Conservation (phyloP, 1,140 invertebrate species). For the Diabrotica undecimpunctata region DNA sequence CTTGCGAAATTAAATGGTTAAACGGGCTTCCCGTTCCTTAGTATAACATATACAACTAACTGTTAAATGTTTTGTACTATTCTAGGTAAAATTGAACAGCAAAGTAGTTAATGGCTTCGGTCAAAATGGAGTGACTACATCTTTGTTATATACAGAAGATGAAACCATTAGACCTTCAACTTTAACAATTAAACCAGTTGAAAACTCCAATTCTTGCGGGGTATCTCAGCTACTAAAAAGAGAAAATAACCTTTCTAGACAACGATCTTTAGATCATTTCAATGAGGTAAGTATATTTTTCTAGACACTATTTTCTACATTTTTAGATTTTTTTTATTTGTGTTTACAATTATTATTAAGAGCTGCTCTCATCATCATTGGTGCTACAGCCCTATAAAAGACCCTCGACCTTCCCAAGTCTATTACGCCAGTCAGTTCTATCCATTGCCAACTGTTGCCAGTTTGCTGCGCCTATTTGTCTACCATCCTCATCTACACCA, state of each 20-base stretch:
- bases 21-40: no score
- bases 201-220: conserved; percentile 30
- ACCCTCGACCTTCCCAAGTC: no score
- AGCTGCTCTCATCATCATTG: no score
- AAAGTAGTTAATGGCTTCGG: conserved; percentile 39
- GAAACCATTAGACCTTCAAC: conserved; percentile 43
- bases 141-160: conserved; percentile 34
- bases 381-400: no score
- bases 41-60: not conserved
- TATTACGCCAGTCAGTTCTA: no score
- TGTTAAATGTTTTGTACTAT: not conserved
- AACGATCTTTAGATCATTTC: conserved; percentile 66
- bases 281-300: conserved; percentile 50
- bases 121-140: conserved; percentile 41
- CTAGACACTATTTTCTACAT: no score
- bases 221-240: conserved; percentile 40
- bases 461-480: no score
- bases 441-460: no score
- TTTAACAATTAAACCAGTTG: conserved; percentile 37
- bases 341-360: no score
- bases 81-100: conserved; percentile 27
- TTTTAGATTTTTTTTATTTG: no score
- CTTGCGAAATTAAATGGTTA: no score
- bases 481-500: no score
- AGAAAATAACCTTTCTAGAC: conserved; percentile 48